These are phyloP conservation scores for Alectoris magna DNA, from an alignment of 2,797 vertebrate genomes.

Conservation along the genomic window DNA sequence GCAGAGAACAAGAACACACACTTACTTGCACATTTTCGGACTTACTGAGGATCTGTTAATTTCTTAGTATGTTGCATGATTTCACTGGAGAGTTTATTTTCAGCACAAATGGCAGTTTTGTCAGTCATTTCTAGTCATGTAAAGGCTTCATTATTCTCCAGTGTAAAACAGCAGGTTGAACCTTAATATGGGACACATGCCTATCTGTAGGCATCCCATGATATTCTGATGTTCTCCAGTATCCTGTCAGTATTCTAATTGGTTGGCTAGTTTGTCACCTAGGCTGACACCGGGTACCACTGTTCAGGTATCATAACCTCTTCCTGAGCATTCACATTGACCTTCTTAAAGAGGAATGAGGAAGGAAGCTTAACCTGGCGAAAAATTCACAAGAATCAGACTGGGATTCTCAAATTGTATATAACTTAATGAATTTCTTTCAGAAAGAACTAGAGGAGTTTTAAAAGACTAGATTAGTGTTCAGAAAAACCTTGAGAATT, in stretches of 20 bases:
- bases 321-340: background rate
- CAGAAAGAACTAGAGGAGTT: background rate
- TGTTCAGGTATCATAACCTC: background rate
- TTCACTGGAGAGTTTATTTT: background rate
- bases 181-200: background rate
- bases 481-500: background rate
- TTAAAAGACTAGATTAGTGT: background rate
- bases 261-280: background rate
- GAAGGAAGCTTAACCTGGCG: background rate
- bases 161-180: background rate
- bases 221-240: background rate
- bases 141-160: background rate
- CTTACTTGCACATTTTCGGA: background rate
- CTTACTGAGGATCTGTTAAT: background rate
- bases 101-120: background rate
- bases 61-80: background rate
- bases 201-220: background rate
- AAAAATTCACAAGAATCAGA: background rate
- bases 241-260: background rate
- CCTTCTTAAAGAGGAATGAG: background rate
- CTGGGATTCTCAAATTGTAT: background rate
- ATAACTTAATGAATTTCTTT: background rate
- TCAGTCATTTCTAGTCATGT: background rate
- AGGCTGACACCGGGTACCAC: background rate
- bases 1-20: background rate